Evolutionary conservation across 2,888 invertebrate genomes (phyloP).

Genomic region (Norana najaformis): DNA sequence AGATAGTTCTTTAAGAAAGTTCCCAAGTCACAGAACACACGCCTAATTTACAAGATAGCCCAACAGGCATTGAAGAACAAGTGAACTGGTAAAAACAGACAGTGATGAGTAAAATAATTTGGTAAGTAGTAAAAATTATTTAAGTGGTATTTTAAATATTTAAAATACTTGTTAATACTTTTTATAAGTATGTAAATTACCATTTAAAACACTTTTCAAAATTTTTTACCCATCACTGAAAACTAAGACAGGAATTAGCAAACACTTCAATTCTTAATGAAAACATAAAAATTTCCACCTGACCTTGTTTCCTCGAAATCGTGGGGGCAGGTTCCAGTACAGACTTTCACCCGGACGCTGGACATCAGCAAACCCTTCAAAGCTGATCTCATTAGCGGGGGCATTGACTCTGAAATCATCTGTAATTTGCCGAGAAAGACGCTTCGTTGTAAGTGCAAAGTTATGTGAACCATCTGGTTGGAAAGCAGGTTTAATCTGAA

Average conservation of each 20-base stretch:
- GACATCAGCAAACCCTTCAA: constrained; percentile 53
- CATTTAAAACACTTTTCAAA: no score
- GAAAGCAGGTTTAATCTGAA: constrained; percentile 54
- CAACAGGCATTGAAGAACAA: no score
- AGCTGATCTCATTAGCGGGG: constrained; percentile 62
- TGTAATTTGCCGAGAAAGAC: constrained; percentile 55
- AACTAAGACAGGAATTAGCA: neutral
- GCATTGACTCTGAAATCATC: constrained; percentile 61
- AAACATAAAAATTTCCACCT: neutral
- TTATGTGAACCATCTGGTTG: constrained; percentile 55
- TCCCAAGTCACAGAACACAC: no score
- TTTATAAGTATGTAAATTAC: no score
- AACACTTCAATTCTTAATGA: neutral
- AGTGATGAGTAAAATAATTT: no score
- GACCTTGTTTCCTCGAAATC: constrained; percentile 58
- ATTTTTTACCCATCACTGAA: no score
- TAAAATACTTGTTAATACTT: no score
- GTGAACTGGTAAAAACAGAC: no score
- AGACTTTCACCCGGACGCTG: constrained; percentile 56
- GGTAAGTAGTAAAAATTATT: no score
- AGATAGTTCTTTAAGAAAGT: no score
- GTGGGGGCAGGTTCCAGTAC: constrained; percentile 55
- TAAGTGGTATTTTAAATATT: no score
- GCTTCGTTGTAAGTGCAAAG: constrained; percentile 59
- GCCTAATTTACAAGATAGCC: no score